Evolutionary conservation across 1,140 invertebrate genomes (phyloP), one percentile per base, ranked within the genome.

Genomic region (Eubasilissa regina): DNA sequence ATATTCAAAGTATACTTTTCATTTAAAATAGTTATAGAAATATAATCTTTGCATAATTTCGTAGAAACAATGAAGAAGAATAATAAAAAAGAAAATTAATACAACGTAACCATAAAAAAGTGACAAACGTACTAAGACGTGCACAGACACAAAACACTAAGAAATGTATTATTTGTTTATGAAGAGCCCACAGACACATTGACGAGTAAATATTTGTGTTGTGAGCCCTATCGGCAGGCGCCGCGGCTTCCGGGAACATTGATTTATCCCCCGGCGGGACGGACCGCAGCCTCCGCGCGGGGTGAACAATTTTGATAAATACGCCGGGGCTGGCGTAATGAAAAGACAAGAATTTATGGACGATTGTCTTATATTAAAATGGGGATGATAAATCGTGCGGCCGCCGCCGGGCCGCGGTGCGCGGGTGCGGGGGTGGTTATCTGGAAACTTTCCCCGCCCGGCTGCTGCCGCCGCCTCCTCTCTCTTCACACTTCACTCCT

Each of bases 341-440:
- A 78, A 78, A 78, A 72, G 66, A 72, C 76, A 70, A 72, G 76
- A 78, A 78, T 78, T 78, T 78, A 68, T 72, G 64, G 76, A 70
- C 76, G 76, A 78, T 78, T 78, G 76, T 68, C 58, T 78, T 78
- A 70, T 78, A 78, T 78, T 78, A 78, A 78, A 78, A 78, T 72
- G 64, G 76, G 17, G 76, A 78, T 78, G 76, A 78, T 78, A 78
- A 72, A 78, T 78, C 43, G 76, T 60, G 76, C 43, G 76, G 76
- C n/a, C 55, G 15, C 55, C 55, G 55, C 17, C 55, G 4, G 53
- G 55, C 17, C 53, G 45, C 9, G 43, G 53, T 35, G 17, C 70
- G 25, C 12, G 72, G 51, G 58, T 25, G 21, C 0, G 10, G 17
- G 70, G 48, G 64, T 13, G 62, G 62, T 13, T 60, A 6, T 21